phyloP scores from a whole-genome alignment of 1,140 invertebrate genomes.

The Drosophila sucinea region DNA sequence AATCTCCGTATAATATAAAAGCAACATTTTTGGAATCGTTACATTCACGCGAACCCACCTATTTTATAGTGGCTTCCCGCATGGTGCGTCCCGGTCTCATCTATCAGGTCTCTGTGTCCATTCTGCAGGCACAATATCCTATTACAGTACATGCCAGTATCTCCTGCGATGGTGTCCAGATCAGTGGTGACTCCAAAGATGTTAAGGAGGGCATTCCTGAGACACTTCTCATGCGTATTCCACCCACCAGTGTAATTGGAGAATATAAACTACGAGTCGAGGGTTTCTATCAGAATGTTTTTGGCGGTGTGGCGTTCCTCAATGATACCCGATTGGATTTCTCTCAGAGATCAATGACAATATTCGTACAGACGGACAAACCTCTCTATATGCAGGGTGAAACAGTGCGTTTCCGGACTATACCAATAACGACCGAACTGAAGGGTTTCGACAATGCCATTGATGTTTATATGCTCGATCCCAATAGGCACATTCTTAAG shows the following conservation, averaged over 20 bases:
- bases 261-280: conserved; percentile 94
- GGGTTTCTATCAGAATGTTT: conserved; percentile 92
- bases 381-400: conserved; percentile 97
- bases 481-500: conserved; percentile 92
- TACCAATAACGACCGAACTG: conserved; percentile 94
- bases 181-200: conserved; percentile 89
- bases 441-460: conserved; percentile 94
- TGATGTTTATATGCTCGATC: conserved; percentile 95
- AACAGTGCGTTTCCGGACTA: conserved; percentile 92
- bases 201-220: conserved; percentile 92
- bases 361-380: conserved; percentile 97
- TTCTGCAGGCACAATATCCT: conserved; percentile 88
- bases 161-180: conserved; percentile 93
- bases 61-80: conserved; percentile 93
- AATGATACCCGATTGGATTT: conserved; percentile 92
- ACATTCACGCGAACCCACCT: conserved; percentile 85
- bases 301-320: conserved; percentile 92
- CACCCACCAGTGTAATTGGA: conserved; percentile 91
- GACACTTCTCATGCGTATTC: conserved; percentile 92
- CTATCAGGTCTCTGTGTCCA: conserved; percentile 91
- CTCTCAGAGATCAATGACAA: conserved; percentile 95
- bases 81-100: conserved; percentile 94
- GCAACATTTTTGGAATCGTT: conserved; percentile 68
- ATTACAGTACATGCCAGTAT: conserved; percentile 92
- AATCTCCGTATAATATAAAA: conserved; percentile 71